Conservation (phyloP, 2,888 invertebrate species). For the Harmothoe impar region DNA sequence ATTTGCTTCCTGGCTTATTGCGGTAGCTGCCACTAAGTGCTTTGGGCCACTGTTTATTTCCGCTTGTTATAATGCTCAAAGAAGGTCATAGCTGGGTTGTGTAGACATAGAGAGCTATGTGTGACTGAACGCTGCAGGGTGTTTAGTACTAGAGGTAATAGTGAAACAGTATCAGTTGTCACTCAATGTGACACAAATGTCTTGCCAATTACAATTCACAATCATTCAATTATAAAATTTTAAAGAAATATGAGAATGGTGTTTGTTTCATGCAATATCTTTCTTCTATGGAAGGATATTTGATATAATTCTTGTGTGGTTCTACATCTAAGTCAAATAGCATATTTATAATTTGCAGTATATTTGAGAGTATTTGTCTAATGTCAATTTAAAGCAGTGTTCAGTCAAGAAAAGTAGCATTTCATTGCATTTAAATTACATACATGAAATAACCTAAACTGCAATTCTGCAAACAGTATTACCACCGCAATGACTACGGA, state of each 20-base stretch:
- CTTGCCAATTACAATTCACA: background rate
- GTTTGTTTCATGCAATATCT: background rate
- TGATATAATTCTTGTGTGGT: too few relatives aligned
- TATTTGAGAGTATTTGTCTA: too few relatives aligned
- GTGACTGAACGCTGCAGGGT: background rate
- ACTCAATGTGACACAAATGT: background rate
- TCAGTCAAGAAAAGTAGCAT: too few relatives aligned
- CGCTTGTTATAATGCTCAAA: background rate
- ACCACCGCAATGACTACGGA: too few relatives aligned
- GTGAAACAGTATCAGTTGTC: background rate
- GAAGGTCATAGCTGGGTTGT: background rate
- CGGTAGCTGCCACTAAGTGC: background rate
- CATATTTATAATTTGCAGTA: too few relatives aligned
- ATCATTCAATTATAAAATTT: too few relatives aligned
- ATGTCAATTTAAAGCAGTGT: too few relatives aligned
- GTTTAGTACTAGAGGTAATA: background rate
- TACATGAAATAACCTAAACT: too few relatives aligned
- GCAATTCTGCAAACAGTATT: too few relatives aligned
- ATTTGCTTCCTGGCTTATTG: background rate
- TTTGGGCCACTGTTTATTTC: background rate
- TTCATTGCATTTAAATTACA: too few relatives aligned
- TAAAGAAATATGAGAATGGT: background rate
- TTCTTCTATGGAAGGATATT: background rate
- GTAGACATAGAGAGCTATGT: background rate
- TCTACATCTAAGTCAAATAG: too few relatives aligned